Conservation (phyloP, 2,888 invertebrate genomes). For the Galerucella calmariensis region DNA sequence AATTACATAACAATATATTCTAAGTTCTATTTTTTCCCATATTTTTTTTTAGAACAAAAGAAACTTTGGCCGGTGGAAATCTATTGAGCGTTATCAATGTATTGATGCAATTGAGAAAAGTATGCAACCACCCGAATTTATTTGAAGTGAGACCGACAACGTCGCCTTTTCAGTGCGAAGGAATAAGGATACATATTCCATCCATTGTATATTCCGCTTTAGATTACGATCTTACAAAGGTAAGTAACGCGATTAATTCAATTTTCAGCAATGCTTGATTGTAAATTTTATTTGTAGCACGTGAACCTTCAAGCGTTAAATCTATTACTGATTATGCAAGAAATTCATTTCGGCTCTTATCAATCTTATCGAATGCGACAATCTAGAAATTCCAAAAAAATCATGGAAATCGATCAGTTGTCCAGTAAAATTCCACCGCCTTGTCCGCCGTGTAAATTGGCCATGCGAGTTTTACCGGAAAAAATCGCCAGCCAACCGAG, state of each 20-base stretch:
- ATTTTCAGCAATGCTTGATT: neutral
- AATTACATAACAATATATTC: neutral
- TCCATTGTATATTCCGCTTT: conserved; percentile 77
- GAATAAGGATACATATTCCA: conserved; percentile 77
- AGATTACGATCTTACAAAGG: conserved; percentile 80
- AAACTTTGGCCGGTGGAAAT: conserved; percentile 93
- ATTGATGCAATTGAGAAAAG: conserved; percentile 96
- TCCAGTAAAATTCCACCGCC: conserved; percentile 71
- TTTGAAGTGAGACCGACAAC: conserved; percentile 96
- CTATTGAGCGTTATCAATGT: conserved; percentile 95
- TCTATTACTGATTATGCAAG: conserved; percentile 74
- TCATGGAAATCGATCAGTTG: conserved; percentile 72
- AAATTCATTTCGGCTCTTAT: conserved; percentile 80
- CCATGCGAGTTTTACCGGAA: conserved; percentile 53
- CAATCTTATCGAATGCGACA: conserved; percentile 84
- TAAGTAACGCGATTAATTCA: conserved; percentile 54
- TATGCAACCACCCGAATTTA: conserved; percentile 97
- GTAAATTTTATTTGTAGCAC: conserved; percentile 65
- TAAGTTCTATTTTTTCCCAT: neutral
- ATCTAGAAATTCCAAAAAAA: conserved; percentile 76
- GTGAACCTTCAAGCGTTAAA: conserved; percentile 75
- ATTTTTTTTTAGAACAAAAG: conserved; percentile 79
- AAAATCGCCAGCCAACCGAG: conserved; percentile 31
- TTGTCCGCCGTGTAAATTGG: conserved; percentile 69
- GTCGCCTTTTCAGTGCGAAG: conserved; percentile 92